Base-by-base conservation (phyloP, 2,888 invertebrate genomes). In the Catotricha subobsoleta region DNA sequence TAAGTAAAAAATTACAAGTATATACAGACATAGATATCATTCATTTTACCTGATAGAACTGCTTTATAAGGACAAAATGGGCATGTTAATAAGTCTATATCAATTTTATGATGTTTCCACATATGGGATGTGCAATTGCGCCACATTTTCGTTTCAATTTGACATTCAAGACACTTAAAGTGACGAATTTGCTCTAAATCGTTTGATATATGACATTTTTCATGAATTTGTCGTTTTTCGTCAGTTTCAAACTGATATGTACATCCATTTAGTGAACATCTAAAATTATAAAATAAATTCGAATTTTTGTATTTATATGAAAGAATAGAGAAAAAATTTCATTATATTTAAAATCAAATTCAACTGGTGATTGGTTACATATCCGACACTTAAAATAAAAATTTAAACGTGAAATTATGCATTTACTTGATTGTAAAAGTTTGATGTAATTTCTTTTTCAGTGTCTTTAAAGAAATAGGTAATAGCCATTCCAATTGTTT, bases 41-140 rank as follows among this genome's bases (percentile, higher is more conserved):
- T 47, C 33, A 15, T 15, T 43, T 52, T 51, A 66, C 67, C 57
- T 30, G 65, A 59, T 3, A 67, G 65, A 35, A 67, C 58, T 4
- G 71, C 67, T 49, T 70, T 73, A 50, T 69, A 73, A 6, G 55
- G 52, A 49, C 76, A 76, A 42, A 68, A 58, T 1, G 69, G 68
- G 49, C 75, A 76, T 20, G 66, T 64, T 34, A 71, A 57, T 30
- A 75, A 52, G 47, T 73, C 75, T 40, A 71, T 59, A 52, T 73
- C 69, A 10, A 76, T 59, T 48, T 68, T 62, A 56, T 81, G 80
- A 3, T 62, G 59, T 48, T 71, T 72, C 76, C 79, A 80, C 48
- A 81, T 59, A 56, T 82, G 82, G 47, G 68, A 59, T 7, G 74
- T 70, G 50, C 79, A 74, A 5, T 67, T 62, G 16, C 72, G 64